Conservation (phyloP, 2,888 invertebrate species). For the Mesochorus sp. region DNA sequence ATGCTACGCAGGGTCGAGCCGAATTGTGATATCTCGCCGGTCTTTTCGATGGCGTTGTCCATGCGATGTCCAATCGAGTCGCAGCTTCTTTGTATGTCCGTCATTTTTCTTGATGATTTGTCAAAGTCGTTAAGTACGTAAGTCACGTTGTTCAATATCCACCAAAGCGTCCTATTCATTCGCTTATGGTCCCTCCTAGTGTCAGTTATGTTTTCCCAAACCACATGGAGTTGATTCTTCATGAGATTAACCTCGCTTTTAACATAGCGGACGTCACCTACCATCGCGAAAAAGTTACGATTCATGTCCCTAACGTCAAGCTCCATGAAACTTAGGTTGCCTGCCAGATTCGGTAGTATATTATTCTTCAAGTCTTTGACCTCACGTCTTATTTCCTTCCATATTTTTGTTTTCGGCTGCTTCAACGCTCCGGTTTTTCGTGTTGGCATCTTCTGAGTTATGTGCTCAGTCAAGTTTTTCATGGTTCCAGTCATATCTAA, state of each 20-base stretch:
- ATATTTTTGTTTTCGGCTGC: not conserved
- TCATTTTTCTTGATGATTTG: not conserved
- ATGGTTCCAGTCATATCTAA: not conserved
- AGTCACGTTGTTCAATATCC: constrained; percentile 43
- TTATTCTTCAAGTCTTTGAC: constrained; percentile 25
- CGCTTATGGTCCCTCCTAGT: constrained; percentile 43
- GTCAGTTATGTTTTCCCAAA: constrained; percentile 51
- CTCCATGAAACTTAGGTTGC: constrained; percentile 39
- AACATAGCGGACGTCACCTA: constrained; percentile 42
- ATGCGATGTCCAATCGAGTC: not conserved
- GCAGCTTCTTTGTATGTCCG: not conserved
- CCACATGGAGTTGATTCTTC: constrained; percentile 15
- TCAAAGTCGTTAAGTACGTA: not conserved
- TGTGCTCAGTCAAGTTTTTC: not conserved
- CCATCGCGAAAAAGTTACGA: constrained; percentile 22
- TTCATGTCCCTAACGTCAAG: constrained; percentile 20
- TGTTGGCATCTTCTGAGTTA: too few species aligned
- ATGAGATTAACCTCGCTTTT: constrained; percentile 36
- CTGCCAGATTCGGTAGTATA: constrained; percentile 15
- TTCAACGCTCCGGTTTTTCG: too few species aligned
- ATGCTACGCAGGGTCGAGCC: not conserved
- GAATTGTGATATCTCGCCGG: not conserved
- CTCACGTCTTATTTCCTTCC: constrained; percentile 33
- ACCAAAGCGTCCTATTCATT: constrained; percentile 9
- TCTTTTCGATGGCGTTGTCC: not conserved